Base-by-base conservation (phyloP, 2,888 invertebrate species). In the Sesamia inferens region DNA sequence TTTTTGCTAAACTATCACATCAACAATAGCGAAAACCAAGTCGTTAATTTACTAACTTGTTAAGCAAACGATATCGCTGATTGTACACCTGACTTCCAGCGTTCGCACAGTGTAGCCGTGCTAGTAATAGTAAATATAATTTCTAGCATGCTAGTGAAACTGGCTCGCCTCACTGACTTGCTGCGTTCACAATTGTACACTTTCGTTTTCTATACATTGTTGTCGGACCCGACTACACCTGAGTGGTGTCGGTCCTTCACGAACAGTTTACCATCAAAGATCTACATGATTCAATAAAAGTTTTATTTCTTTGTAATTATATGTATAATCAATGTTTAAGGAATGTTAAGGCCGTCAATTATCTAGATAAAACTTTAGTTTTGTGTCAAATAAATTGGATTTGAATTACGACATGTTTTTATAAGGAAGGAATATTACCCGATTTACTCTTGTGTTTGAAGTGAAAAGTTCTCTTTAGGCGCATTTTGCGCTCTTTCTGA, bases 131-230 rank as follows among this genome's bases (percentile, higher is more conserved):
- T 64, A 47, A 69, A 67, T 57, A 67, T 57, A 22, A 79, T 76
- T 64, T 65, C 80, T 68, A 16, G 57, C 47, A 14, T 10, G 44
- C 24, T 13, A 76, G 80, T 70, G 79, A 68, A 80, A 71, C 79
- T 67, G 54, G 48, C 63, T 48, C 57, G 44, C 13, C 55, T 68
- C 64, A 65, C 58, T 39, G 19, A 31, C 76, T 76, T 54, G 24
- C 73, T 42, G 4, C 57, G n/a, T 68, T 58, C 8, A 74, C 67
- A 75, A 58, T 51, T 19, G 14, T 22, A 59, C 74, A 70, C 80
- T 79, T 80, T 79, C 79, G 42, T 65, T 80, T 76, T 76, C 79
- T 24, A 54, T 14, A 4, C 47, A 80, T 80, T 79, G 76, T 79
- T 58, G 67, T 64, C 16, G 22, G 14, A n/a, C 16, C 19, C 22